Evolutionary conservation across 2,113 vertebrate species (phyloP), one percentile per base, ranked within the genome.

Genomic region (Crotalus tigris): DNA sequence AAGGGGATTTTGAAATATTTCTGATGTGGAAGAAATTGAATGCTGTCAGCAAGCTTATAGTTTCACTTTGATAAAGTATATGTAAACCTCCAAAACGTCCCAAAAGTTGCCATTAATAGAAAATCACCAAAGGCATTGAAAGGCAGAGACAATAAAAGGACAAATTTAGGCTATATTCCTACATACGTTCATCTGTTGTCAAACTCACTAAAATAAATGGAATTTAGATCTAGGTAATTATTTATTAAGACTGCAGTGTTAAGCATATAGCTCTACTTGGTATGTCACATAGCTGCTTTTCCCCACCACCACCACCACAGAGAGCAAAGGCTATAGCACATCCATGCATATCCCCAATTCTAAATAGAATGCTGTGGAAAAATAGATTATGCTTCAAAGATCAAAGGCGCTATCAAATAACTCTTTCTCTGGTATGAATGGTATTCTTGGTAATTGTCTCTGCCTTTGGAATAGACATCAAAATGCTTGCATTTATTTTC

Each of bases 1-100:
- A n/a, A 57, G 33, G 58, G 33, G 91, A 91, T 87, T 89, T 1
- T 53, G 90, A 87, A 88, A 57, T 44, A 51, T 93, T 88, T 81
- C 87, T 93, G 87, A 58, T 81, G 59, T 92, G 87, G 85, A 54
- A 88, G 75, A 90, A 94, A 94, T 92, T 23, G 75, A 94, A 75
- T 85, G 85, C 55, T 93, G 7, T 54, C 39, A 91, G 54, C 87
- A 94, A 49, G 23, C 53, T 93, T 90, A 24, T 69, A 17, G 86
- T 91, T 0, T 0, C 93, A 33, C 59, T 55, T 91, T 58, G 64
- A 91, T 93, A 69, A 12, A n/a, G 61, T 69, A 92, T 91, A 61
- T 49, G 59, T 88, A 92, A 91, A 92, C 44, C 59, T 94, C 91
- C 39, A 55, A 92, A 92, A 92, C 39, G 53, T 94, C 90, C 44